phyloP scores from a whole-genome alignment of 2,113 vertebrate genomes.

The Colius striatus region DNA sequence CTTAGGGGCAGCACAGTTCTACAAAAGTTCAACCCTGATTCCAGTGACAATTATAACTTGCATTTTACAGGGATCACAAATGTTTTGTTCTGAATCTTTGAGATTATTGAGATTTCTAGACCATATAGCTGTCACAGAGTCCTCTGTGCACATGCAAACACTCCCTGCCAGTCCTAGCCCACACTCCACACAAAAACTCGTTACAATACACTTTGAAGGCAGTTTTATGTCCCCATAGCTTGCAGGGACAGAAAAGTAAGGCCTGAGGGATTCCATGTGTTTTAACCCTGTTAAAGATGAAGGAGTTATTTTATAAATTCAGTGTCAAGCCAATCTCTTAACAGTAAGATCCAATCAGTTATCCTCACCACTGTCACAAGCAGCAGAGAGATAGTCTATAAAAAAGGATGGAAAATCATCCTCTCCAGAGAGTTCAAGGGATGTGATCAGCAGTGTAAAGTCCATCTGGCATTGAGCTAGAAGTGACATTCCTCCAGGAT shows the following conservation, averaged over 20 bases:
- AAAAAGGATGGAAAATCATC: background rate
- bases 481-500: background rate
- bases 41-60: background rate
- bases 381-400: background rate
- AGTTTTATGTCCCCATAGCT: background rate
- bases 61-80: background rate
- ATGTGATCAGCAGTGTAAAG: background rate
- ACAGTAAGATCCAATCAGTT: background rate
- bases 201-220: no score
- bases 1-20: slow-evolving; percentile 38
- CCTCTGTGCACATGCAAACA: no score
- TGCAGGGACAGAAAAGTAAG: background rate
- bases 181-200: accelerated
- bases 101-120: background rate
- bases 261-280: background rate
- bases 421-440: accelerated
- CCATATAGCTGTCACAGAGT: accelerated
- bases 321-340: background rate
- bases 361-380: background rate
- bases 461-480: background rate
- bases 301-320: background rate
- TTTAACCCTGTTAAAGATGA: background rate
- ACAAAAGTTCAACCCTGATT: background rate
- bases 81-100: background rate
- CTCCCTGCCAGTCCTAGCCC: accelerated